These are phyloP conservation scores for Anguilla megastoma DNA, from an alignment of 2,797 vertebrate species.

Conservation along the genomic window DNA sequence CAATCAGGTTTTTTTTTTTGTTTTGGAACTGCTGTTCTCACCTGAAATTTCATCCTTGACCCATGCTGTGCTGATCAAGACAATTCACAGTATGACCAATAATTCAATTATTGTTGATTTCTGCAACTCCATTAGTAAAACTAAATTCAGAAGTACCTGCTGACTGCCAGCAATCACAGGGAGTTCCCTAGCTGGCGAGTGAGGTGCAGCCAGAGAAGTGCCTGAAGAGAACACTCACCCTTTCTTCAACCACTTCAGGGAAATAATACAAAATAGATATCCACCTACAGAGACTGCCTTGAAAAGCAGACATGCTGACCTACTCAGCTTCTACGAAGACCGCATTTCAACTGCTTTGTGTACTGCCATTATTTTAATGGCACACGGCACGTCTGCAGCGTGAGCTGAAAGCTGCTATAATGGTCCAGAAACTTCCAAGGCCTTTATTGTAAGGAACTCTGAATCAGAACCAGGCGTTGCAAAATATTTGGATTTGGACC, in stretches of 20 bases:
- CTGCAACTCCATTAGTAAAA: background rate
- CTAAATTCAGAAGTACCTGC: background rate
- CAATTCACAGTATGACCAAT: background rate
- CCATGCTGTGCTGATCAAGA: background rate
- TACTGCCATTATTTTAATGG: background rate
- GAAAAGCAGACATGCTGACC: background rate
- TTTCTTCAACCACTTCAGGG: background rate
- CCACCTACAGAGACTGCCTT: background rate
- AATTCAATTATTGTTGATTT: background rate
- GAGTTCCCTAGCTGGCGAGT: background rate
- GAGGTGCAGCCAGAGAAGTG: background rate
- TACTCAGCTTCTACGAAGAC: background rate
- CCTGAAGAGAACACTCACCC: background rate
- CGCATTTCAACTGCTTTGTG: background rate
- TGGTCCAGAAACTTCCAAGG: background rate
- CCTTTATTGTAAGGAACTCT: background rate
- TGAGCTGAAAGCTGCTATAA: background rate
- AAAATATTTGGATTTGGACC: background rate
- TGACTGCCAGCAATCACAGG: background rate
- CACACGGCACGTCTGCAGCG: background rate
- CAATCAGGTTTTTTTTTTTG: background rate
- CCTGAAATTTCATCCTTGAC: background rate
- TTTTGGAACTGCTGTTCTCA: background rate
- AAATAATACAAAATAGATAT: background rate
- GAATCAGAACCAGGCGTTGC: background rate